Base-by-base conservation (phyloP, 2,113 vertebrate genomes). In the Irena cyanogastra region DNA sequence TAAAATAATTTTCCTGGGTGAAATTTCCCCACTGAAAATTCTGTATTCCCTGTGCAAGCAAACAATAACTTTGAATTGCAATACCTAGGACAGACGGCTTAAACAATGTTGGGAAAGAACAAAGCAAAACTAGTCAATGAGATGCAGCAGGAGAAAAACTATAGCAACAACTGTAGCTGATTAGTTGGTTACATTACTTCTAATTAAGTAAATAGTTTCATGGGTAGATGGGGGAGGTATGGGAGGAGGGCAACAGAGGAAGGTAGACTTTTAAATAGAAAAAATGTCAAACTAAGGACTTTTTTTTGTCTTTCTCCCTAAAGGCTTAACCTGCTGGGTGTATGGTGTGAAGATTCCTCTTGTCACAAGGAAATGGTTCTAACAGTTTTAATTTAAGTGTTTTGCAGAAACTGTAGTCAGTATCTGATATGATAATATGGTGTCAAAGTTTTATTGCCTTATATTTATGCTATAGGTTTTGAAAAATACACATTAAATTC, bases 371-470 rank as follows among this genome's bases (percentile, higher is more conserved):
- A 50, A 90, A 31, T 16, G 4, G 3, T 81, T 50, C 30, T 16
- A 28, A 11, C 21, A 26, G 28, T 33, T 69, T 86, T 45, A 50
- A 13, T 18, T 26, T 23, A 42, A 0, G 0, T 31, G 10, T 59
- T 45, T 70, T 42, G 86, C 54, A 83, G 75, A 72, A 83, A 59
- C 42, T 39, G 23, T 61, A 14, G 26, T 39, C 31, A 33, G 9
- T 45, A 45, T 42, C 19, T 80, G 63, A 41, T 42, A 20, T 3
- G 16, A 12, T 65, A 53, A 30, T 14, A 26, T 1, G 5, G 11
- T 65, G 44, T 86, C 26, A 20, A 56, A 53, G 18, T 57, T 81
- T 54, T 63, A 28, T 21, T 60, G 9, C 17, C 11, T 4, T 47
- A 4, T 33, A 39, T 82, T 91, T 75, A 35, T 75, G 41, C 14